Base-by-base conservation (phyloP, 1,140 invertebrate genomes). In the Pseudomyrmex concolor region DNA sequence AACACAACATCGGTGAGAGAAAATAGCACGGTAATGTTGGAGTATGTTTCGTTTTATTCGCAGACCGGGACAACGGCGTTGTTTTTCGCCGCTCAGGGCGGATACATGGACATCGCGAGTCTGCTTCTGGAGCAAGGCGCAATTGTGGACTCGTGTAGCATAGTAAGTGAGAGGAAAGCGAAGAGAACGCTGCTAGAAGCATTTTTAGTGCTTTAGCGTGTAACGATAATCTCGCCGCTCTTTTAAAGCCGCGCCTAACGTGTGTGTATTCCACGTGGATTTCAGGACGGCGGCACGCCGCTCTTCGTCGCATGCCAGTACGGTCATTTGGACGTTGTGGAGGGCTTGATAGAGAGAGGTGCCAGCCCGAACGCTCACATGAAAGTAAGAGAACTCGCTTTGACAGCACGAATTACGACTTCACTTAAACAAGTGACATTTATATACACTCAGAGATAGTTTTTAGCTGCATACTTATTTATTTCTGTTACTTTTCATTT, bases 221-320 rank as follows among this genome's bases (percentile, higher is more conserved):
- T 25, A 63, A 55, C 45, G 45, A 80, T 66, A 80, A 80, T 70
- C 64, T 68, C 51, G 51, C 10, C 34, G 55, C 43, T 76, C 73
- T 59, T 59, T 50, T 60, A 76, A 34, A 5, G 34, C 34, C 45
- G 17, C 76, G 34, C 34, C 34, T 48, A 43, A 89, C 34, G 19
- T 34, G 34, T 34, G 34, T 34, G 34, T 80, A 60, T 74, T 63
- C 78, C 68, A 67, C 51, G 57, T 60, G 55, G 57, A 83, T 88
- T 94, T 66, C 93, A 98, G 97, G 98, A 99, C 94, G 98, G 98
- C 13, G 98, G 98, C 63, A 98, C 98, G 45, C 97, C 98, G 0
- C 93, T 99, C 73, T 98, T 99, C 93, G 97, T 99, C 19, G 97
- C 98, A 17, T 97, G 97, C 89, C 98, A 99, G 93, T 98, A 97